Conservation (phyloP, 2,797 vertebrate species). For the Sebastes iracundus region DNA sequence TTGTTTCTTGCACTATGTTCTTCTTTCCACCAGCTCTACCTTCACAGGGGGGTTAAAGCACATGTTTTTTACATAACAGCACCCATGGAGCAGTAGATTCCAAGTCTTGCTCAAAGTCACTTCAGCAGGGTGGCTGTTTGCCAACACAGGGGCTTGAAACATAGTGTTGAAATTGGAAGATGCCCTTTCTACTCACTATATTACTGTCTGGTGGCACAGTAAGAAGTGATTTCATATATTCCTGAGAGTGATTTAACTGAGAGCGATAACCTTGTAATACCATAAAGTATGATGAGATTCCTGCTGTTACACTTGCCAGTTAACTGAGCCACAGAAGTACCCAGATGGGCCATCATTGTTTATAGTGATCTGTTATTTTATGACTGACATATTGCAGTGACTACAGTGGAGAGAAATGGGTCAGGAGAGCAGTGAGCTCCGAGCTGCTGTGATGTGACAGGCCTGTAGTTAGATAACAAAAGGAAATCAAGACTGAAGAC, state of each 20-base stretch:
- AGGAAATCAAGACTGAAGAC: slow-evolving; percentile 54
- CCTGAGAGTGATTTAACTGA: slow-evolving; percentile 26
- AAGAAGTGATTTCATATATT: slow-evolving; percentile 2
- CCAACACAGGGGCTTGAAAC: slow-evolving; percentile 1
- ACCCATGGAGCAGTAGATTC: neutral
- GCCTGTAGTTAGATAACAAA: slow-evolving; percentile 63
- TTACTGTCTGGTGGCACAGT: neutral
- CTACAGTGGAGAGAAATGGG: slow-evolving; percentile 55
- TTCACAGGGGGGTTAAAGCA: neutral
- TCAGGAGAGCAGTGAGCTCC: slow-evolving; percentile 51
- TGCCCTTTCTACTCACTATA: slow-evolving; percentile 2
- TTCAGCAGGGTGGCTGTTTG: slow-evolving; percentile 4
- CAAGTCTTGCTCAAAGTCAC: slow-evolving; percentile 8
- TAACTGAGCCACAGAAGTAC: slow-evolving; percentile 22
- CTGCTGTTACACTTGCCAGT: slow-evolving; percentile 34
- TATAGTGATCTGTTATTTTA: slow-evolving; percentile 44
- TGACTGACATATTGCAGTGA: slow-evolving; percentile 53
- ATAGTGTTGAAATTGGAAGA: slow-evolving; percentile 2
- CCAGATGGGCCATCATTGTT: slow-evolving; percentile 43
- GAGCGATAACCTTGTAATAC: slow-evolving; percentile 21
- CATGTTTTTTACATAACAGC: neutral
- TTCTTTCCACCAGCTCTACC: neutral
- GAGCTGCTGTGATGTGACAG: slow-evolving; percentile 39
- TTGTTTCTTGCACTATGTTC: neutral
- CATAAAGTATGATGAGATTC: slow-evolving; percentile 30